These are phyloP conservation scores for Torymus auratus DNA, from an alignment of 2,888 invertebrate species.

Conservation along the genomic window DNA sequence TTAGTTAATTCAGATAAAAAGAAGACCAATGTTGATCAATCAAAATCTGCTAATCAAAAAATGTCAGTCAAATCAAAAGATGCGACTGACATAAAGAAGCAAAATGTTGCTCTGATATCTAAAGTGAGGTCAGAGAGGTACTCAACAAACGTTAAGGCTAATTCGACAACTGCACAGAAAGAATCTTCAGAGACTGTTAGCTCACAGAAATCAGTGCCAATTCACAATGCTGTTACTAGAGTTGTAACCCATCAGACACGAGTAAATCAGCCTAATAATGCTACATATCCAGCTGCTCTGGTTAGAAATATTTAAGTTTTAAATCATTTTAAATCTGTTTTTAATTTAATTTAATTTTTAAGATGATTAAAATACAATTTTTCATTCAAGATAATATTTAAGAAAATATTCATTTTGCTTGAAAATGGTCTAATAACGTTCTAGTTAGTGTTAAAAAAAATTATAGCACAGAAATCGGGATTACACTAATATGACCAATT, in stretches of 20 bases:
- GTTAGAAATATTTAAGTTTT: constrained; percentile 29
- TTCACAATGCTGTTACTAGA: constrained; percentile 64
- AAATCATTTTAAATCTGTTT: not conserved
- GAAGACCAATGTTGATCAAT: constrained; percentile 55
- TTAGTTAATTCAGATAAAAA: constrained; percentile 51
- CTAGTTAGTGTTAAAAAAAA: too few relatives aligned
- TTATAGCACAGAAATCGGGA: too few relatives aligned
- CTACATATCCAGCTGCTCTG: constrained; percentile 61
- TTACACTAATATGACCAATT: not conserved
- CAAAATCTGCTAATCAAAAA: constrained; percentile 55
- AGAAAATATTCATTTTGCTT: too few relatives aligned
- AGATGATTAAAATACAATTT: not conserved
- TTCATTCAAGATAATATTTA: too few relatives aligned
- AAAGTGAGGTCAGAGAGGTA: constrained; percentile 66
- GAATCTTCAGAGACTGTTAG: constrained; percentile 59
- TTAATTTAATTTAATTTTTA: constrained; percentile 5
- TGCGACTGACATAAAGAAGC: constrained; percentile 59
- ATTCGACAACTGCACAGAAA: constrained; percentile 61
- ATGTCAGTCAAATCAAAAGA: constrained; percentile 48
- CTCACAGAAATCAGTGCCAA: constrained; percentile 59
- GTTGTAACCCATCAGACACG: constrained; percentile 66
- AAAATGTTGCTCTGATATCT: constrained; percentile 66
- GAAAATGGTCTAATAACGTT: too few relatives aligned
- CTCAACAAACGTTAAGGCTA: constrained; percentile 62
- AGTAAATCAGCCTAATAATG: constrained; percentile 63